These are phyloP conservation scores for Nematolebias whitei DNA, from an alignment of 2,113 vertebrate genomes.

Conservation along the genomic window DNA sequence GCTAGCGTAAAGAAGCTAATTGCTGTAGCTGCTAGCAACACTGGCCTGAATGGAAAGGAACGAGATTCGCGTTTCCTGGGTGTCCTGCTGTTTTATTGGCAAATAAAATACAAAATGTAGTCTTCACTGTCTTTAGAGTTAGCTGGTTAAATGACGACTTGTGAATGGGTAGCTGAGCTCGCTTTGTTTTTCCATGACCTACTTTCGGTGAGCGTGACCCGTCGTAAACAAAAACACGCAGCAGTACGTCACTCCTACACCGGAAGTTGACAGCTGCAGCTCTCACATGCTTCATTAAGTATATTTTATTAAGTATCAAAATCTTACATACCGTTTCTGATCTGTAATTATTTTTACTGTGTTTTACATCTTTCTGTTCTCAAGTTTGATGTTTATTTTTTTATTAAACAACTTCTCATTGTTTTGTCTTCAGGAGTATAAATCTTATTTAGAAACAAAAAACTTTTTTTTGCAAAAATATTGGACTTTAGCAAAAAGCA, in stretches of 20 bases:
- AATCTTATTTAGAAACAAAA: too few relatives aligned
- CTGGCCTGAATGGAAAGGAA: too few relatives aligned
- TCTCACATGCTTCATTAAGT: too few relatives aligned
- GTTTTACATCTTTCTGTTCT: too few relatives aligned
- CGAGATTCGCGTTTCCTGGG: conserved; percentile 28
- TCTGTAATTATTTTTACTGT: too few relatives aligned
- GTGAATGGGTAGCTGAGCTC: background rate
- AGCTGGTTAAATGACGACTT: background rate
- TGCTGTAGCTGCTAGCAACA: conserved; percentile 13
- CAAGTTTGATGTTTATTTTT: too few relatives aligned
- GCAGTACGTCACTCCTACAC: conserved; percentile 9
- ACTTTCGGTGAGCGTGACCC: conserved; percentile 44
- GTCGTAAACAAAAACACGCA: conserved; percentile 58
- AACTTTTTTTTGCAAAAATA: too few relatives aligned
- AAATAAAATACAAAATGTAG: background rate
- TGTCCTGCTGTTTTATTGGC: conserved; percentile 1
- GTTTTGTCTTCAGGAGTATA: too few relatives aligned
- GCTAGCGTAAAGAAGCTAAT: conserved; percentile 31
- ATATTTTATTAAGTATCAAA: too few relatives aligned
- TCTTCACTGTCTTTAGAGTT: background rate
- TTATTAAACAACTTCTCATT: too few relatives aligned
- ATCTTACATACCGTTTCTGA: too few relatives aligned
- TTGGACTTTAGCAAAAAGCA: too few relatives aligned
- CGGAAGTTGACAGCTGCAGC: conserved; percentile 4
- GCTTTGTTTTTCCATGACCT: conserved; percentile 49